phyloP scores from a whole-genome alignment of 2,797 vertebrate species.

The Malacoctenus gilli region DNA sequence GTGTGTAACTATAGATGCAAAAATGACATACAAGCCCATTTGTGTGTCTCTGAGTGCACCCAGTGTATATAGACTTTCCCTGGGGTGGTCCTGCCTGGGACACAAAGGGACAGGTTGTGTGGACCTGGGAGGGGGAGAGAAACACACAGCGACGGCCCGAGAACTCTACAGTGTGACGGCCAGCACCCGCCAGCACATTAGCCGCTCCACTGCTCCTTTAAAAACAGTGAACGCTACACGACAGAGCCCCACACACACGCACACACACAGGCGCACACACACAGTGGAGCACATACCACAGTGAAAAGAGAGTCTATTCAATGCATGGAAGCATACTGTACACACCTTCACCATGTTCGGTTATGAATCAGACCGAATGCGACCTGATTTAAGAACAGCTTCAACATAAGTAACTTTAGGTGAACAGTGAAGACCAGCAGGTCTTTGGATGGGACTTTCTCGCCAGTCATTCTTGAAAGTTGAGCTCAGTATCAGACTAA shows the following conservation, averaged over 20 bases:
- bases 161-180: conserved; percentile 56
- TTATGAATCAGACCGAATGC: too few relatives aligned
- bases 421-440: conserved; percentile 8
- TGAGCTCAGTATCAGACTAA: conserved; percentile 36
- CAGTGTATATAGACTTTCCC: conserved; percentile 20
- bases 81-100: conserved; percentile 42
- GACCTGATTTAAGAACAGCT: too few relatives aligned
- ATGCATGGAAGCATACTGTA: conserved; percentile 34
- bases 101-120: conserved; percentile 71
- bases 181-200: conserved; percentile 67
- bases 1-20: conserved; percentile 3
- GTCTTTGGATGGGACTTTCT: conserved; percentile 11
- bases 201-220: conserved; percentile 59
- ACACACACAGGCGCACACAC: conserved; percentile 14
- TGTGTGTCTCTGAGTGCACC: conserved; percentile 22
- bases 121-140: conserved; percentile 52
- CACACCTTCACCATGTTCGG: conserved; percentile 5
- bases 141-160: conserved; percentile 54
- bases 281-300: conserved; percentile 22
- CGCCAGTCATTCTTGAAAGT: conserved; percentile 16
- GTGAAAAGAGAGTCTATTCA: conserved; percentile 38
- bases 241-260: conserved; percentile 43
- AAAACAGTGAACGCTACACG: conserved; percentile 53
- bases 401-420: too few relatives aligned
- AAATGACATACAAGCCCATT: not conserved